Evolutionary conservation across 1,140 invertebrate species (phyloP).

Genomic region (Laupala kohalensis): DNA sequence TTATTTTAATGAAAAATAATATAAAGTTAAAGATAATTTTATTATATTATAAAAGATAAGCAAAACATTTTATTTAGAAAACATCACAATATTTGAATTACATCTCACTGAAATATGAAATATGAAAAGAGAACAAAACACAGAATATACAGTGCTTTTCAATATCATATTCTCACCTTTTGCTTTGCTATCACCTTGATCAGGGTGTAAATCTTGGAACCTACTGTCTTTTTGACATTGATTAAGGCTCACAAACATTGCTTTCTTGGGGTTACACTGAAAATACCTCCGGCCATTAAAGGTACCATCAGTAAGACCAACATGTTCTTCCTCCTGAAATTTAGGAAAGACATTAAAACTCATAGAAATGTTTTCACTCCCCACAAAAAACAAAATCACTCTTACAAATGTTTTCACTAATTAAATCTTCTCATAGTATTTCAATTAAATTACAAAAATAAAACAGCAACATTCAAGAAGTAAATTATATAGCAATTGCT

Average conservation of each 20-base stretch:
- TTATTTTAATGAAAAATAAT: too few species aligned
- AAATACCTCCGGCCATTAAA: conserved; percentile 59
- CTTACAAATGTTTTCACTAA: too few species aligned
- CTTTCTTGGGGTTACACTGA: conserved; percentile 51
- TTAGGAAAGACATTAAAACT: not conserved
- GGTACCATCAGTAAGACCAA: conserved; percentile 57
- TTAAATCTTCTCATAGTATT: too few species aligned
- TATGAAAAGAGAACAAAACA: not conserved
- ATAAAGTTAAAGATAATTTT: not conserved
- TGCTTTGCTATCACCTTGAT: conserved; percentile 20
- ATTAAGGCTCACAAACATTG: conserved; percentile 61
- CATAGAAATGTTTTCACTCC: too few species aligned
- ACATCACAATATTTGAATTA: not conserved
- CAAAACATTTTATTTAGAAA: too few species aligned
- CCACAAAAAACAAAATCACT: too few species aligned
- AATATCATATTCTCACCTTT: conserved; percentile 6
- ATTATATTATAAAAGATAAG: not conserved
- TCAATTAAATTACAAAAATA: not conserved
- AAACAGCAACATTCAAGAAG: too few species aligned
- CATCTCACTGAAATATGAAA: not conserved
- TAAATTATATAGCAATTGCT: not conserved
- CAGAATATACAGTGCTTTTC: not conserved
- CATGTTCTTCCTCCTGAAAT: conserved; percentile 52
- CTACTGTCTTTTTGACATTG: conserved; percentile 64
- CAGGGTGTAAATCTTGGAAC: conserved; percentile 46